A percentile compares a stretch with the other conserved stretches of the same genome.
phyloP scores from a whole-genome alignment of 2,113 vertebrate species.

The Poicephalus meyeri region DNA sequence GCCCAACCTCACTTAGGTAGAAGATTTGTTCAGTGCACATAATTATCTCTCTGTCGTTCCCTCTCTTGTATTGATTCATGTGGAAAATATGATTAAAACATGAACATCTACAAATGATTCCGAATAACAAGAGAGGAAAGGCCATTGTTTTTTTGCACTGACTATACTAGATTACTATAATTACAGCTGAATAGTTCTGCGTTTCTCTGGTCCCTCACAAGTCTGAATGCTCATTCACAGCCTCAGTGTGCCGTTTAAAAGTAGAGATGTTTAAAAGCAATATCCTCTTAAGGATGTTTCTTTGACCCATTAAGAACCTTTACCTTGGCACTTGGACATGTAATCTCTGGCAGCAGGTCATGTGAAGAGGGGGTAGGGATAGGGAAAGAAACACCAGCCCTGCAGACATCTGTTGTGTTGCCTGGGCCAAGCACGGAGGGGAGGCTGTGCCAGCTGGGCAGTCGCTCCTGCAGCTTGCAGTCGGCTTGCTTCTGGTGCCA shows the following conservation, averaged over 20 bases:
- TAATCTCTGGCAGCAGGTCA: conserved; percentile 69
- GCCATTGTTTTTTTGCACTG: conserved; percentile 50
- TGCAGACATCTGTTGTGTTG: conserved; percentile 73
- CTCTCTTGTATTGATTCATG: conserved; percentile 37
- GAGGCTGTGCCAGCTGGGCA: conserved; percentile 59
- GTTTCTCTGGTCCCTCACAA: background rate
- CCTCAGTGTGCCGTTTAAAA: background rate
- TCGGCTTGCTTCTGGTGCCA: conserved; percentile 42
- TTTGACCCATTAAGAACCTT: conserved; percentile 66
- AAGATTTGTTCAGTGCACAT: conserved; percentile 55
- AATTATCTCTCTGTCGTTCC: conserved; percentile 65
- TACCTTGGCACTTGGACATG: conserved; percentile 54
- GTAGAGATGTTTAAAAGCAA: conserved; percentile 14
- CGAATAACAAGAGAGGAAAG: conserved; percentile 52
- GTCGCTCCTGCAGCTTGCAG: conserved; percentile 53
- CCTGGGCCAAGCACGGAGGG: conserved; percentile 61
- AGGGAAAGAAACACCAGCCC: conserved; percentile 31
- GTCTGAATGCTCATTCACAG: background rate
- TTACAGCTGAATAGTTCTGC: conserved; percentile 32
- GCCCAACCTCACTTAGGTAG: conserved; percentile 45
- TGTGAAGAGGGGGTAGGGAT: background rate
- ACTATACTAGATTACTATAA: conserved; percentile 57
- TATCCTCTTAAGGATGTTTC: conserved; percentile 27
- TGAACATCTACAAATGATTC: conserved; percentile 46
- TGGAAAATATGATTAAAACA: conserved; percentile 68